These are phyloP conservation scores for Melanerpes formicivorus DNA, from an alignment of 2,113 vertebrate genomes.

Conservation along the genomic window DNA sequence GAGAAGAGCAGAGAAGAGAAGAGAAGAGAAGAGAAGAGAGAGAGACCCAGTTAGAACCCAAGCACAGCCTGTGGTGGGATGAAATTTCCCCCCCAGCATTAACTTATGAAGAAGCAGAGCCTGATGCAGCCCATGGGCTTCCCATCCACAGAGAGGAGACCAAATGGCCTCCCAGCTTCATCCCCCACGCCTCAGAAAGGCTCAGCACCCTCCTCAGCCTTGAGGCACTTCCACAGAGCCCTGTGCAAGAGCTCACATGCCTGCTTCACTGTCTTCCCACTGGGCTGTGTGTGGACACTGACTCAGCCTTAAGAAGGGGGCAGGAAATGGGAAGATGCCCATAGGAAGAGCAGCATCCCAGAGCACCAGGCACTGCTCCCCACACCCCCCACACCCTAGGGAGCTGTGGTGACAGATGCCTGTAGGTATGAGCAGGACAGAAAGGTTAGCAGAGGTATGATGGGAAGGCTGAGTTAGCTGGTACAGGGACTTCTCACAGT, in stretches of 20 bases:
- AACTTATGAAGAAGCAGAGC: not conserved
- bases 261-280: not conserved
- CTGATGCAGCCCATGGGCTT: not conserved
- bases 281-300: not conserved
- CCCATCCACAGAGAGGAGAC: not conserved
- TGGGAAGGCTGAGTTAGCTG: not conserved
- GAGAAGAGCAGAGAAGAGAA: too few species aligned
- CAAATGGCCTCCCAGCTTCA: not conserved
- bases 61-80: not conserved
- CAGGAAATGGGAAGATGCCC: conserved; percentile 12
- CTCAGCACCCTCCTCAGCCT: not conserved
- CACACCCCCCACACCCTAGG: not conserved
- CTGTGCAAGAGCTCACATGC: accelerated
- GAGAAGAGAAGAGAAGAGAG: too few species aligned
- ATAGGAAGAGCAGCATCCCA: not conserved
- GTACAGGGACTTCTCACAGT: not conserved
- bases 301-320: not conserved
- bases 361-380: not conserved
- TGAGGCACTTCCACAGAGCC: accelerated
- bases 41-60: too few species aligned
- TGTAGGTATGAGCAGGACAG: not conserved
- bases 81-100: too few species aligned
- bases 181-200: not conserved
- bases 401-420: not conserved
- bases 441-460: not conserved